Evolutionary conservation across 2,113 vertebrate genomes (phyloP).

Genomic region (Chaenogobius annularis): DNA sequence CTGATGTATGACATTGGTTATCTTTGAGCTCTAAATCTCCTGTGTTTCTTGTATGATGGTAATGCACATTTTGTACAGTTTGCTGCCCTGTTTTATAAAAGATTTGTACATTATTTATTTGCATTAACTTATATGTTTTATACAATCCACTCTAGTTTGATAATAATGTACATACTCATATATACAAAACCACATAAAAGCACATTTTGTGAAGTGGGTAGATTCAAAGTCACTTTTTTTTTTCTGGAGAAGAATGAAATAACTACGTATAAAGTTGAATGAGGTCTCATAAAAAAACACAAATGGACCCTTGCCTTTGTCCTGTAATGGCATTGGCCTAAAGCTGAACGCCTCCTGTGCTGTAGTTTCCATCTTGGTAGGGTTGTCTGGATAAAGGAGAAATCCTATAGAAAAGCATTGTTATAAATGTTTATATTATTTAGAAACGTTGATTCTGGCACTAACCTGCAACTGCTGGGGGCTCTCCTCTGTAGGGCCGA

Average conservation of each 20-base stretch:
- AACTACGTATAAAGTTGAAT: no score
- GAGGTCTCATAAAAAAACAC: background rate
- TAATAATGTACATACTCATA: background rate
- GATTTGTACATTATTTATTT: background rate
- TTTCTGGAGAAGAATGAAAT: no score
- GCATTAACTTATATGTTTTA: background rate
- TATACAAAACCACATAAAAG: no score
- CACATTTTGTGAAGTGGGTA: no score
- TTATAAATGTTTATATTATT: background rate
- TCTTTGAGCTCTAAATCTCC: constrained; percentile 18
- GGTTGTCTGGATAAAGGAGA: constrained; percentile 75
- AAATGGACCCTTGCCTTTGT: constrained; percentile 46
- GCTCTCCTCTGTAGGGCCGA: constrained; percentile 59
- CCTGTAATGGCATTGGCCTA: constrained; percentile 35
- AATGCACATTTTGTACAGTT: constrained; percentile 54
- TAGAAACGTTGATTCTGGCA: background rate
- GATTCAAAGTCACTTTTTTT: no score
- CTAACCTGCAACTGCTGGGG: constrained; percentile 69
- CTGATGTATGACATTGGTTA: constrained; percentile 3
- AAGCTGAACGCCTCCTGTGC: constrained; percentile 62
- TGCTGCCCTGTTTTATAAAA: constrained; percentile 46
- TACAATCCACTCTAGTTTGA: background rate
- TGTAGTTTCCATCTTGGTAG: constrained; percentile 70
- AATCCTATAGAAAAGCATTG: constrained; percentile 48
- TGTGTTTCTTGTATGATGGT: constrained; percentile 25